These are phyloP conservation scores for Diploscapter pachys DNA, from an alignment of 1,140 invertebrate species.

Conservation along the genomic window DNA sequence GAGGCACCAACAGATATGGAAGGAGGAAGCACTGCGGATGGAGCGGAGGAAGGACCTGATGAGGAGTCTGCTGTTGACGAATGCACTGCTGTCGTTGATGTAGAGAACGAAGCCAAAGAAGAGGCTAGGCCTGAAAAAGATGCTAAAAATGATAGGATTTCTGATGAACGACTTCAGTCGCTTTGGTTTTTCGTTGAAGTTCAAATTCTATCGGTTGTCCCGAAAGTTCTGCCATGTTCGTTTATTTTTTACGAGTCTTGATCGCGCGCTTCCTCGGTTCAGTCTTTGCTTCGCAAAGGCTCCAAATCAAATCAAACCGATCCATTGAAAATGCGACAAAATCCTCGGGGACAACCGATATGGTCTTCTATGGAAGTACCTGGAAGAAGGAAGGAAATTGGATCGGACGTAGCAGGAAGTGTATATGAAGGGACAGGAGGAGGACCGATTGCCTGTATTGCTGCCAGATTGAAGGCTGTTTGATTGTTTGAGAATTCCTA, in stretches of 20 bases:
- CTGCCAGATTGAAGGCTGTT: conserved; percentile 44
- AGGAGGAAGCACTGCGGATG: neutral
- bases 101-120: conserved; percentile 17
- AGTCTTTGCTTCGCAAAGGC: too few relatives aligned
- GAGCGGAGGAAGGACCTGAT: conserved; percentile 17
- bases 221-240: conserved; percentile 15
- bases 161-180: neutral
- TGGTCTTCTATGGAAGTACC: conserved; percentile 4
- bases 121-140: neutral
- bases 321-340: too few relatives aligned
- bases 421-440: conserved; percentile 37
- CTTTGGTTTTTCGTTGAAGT: neutral
- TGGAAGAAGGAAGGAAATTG: conserved; percentile 20
- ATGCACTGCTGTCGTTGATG: neutral
- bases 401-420: conserved; percentile 3
- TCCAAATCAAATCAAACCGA: too few relatives aligned
- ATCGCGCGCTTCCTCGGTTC: too few relatives aligned
- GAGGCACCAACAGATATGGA: neutral
- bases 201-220: neutral
- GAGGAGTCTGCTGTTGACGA: conserved; percentile 11
- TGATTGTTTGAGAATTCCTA: conserved; percentile 55
- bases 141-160: neutral
- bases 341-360: too few relatives aligned
- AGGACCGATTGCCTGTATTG: conserved; percentile 50
- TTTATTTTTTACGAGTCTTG: too few relatives aligned